These are phyloP conservation scores for Sicus ferrugineus DNA, from an alignment of 2,888 invertebrate species.

Conservation along the genomic window DNA sequence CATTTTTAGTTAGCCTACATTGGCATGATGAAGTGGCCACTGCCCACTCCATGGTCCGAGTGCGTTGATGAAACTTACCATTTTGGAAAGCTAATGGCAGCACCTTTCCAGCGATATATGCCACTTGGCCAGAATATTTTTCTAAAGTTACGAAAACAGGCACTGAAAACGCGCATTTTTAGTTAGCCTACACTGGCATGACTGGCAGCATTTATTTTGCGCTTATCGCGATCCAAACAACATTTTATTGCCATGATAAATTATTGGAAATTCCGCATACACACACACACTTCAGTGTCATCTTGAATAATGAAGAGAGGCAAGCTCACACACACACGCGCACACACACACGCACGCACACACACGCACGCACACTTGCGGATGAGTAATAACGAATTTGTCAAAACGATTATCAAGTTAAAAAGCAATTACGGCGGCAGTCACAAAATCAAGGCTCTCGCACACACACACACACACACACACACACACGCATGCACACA, in stretches of 20 bases:
- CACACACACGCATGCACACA: constrained; percentile 5
- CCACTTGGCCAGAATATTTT: too few relatives aligned
- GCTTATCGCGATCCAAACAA: constrained; percentile 10
- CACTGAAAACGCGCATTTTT: too few relatives aligned
- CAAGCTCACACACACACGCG: background rate
- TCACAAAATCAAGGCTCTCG: constrained; percentile 30
- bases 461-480: constrained; percentile 3
- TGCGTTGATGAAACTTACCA: too few relatives aligned
- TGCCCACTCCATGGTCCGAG: too few relatives aligned
- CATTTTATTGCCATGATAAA: constrained; percentile 19
- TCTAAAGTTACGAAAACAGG: too few relatives aligned
- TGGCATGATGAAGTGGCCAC: too few relatives aligned
- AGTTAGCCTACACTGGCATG: background rate
- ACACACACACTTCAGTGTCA: constrained; percentile 14
- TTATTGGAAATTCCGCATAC: constrained; percentile 20
- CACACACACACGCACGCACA: background rate
- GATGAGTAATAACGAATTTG: constrained; percentile 33
- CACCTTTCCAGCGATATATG: too few relatives aligned
- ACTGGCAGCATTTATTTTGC: constrained; percentile 6
- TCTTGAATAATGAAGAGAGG: background rate
- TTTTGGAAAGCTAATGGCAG: too few relatives aligned
- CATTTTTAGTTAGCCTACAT: too few relatives aligned
- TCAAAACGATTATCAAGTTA: constrained; percentile 37
- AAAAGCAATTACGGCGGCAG: constrained; percentile 26
- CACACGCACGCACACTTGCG: constrained; percentile 1